Base-by-base conservation (phyloP, 2,888 invertebrate genomes). In the Serrognathus titanus region DNA sequence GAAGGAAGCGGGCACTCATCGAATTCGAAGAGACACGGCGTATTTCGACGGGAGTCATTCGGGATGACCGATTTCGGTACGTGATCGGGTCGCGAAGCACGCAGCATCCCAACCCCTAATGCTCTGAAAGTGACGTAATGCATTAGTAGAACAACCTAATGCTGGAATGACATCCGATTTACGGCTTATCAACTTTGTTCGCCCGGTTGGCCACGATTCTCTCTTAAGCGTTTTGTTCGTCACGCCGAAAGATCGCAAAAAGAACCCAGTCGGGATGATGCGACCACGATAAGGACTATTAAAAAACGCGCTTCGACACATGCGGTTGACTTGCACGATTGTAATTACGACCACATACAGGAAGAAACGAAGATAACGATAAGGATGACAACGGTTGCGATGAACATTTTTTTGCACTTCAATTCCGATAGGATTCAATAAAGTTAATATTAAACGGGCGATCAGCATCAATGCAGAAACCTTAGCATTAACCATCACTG, bases 101-200 rank as follows among this genome's bases (percentile, higher is more conserved):
- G 64, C 62, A 55, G 60, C 59, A 59, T 54, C 57, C 58, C 47
- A 41, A 52, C 52, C 53, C 58, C 61, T 48, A 40, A 49, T 65
- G 61, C 61, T 65, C 64, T 54, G 59, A 61, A 64, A 65, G 63
- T 64, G 65, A 66, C 66, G 64, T 65, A 64, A 65, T 65, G 64
- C 66, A 66, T 66, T 66, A 66, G 65, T 59, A 58, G 64, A 64
- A 66, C 65, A 64, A 62, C 59, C 61, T 65, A 65, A 65, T 65
- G 53, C 65, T 59, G 58, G 61, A 64, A 64, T 64, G 66, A 66
- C 65, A 66, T 65, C 63, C 65, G 66, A 66, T 66, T 66, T 65
- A 65, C 62, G 65, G 65, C 65, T 65, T 66, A 66, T 66, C 65
- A 66, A 63, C 64, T 63, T 65, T 64, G 60, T 63, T 62, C 66